Conservation (phyloP, 2,113 vertebrate species). For the Rhinopomastus cyanomelas region DNA sequence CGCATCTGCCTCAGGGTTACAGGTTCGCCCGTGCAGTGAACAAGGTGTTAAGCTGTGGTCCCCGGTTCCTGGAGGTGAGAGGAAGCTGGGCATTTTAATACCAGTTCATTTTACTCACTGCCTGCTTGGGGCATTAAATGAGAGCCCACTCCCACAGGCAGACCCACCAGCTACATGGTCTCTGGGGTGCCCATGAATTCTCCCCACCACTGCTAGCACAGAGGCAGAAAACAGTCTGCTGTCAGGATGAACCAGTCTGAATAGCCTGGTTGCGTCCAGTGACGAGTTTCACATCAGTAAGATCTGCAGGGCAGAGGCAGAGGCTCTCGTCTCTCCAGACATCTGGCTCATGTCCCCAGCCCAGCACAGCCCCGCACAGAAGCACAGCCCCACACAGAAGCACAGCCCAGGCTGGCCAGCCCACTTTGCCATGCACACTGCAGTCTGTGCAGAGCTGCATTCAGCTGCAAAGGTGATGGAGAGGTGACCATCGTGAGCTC, state of each 20-base stretch:
- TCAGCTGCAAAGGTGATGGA: background rate
- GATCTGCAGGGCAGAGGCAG: background rate
- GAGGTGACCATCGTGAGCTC: background rate
- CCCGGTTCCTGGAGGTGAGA: background rate
- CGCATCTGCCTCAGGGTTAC: background rate
- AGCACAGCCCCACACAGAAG: background rate
- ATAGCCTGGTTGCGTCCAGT: background rate
- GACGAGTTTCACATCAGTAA: background rate
- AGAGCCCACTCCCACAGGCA: background rate
- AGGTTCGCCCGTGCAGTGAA: background rate
- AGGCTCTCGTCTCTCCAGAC: background rate
- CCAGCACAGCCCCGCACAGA: background rate
- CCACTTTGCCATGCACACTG: background rate
- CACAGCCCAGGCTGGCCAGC: background rate
- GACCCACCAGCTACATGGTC: background rate
- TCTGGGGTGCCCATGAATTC: background rate
- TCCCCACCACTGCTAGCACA: background rate
- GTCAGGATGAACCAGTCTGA: background rate
- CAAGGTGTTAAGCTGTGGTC: background rate
- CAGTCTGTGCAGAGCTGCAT: background rate
- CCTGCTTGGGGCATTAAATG: background rate
- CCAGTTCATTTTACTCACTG: background rate
- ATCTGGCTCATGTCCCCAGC: background rate
- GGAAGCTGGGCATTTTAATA: background rate
- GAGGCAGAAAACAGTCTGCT: background rate